These are phyloP conservation scores for Asbolus verrucosus DNA, from an alignment of 1,140 invertebrate species.

Conservation along the genomic window DNA sequence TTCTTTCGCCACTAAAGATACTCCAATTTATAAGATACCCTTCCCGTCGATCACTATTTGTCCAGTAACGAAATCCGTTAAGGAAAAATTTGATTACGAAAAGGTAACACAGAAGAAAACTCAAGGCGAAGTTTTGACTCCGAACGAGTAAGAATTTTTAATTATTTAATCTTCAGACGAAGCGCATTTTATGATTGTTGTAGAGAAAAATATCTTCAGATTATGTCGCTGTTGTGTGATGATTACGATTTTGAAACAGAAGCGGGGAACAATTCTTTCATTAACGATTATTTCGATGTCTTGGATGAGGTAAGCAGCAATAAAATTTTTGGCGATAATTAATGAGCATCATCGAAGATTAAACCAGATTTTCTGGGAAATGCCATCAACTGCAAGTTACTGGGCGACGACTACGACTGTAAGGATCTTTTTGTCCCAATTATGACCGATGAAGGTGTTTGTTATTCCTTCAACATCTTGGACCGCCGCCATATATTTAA, in stretches of 20 bases:
- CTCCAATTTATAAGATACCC: slow-evolving; percentile 69
- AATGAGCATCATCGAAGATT: slow-evolving; percentile 29
- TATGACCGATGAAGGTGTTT: slow-evolving; percentile 75
- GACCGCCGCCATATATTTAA: slow-evolving; percentile 69
- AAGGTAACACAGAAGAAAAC: neutral
- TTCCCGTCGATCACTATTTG: slow-evolving; percentile 70
- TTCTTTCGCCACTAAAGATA: slow-evolving; percentile 68
- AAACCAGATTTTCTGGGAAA: slow-evolving; percentile 11
- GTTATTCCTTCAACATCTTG: slow-evolving; percentile 75
- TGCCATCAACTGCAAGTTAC: slow-evolving; percentile 33
- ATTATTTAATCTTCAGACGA: too few relatives aligned
- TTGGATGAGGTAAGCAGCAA: neutral
- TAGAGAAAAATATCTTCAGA: neutral
- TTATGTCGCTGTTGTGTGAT: slow-evolving; percentile 3
- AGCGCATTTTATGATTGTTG: too few relatives aligned
- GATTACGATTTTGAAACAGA: slow-evolving; percentile 5
- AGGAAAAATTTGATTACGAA: neutral
- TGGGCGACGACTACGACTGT: slow-evolving; percentile 59
- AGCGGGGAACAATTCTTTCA: too few relatives aligned
- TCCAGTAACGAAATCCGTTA: neutral
- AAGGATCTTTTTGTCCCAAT: slow-evolving; percentile 69
- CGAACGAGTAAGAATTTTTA: too few relatives aligned
- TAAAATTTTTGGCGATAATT: too few relatives aligned
- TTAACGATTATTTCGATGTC: neutral
- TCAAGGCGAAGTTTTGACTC: too few relatives aligned